A percentile compares a stretch with the other conserved stretches of the same genome.
Conservation (phyloP, 2,888 invertebrate genomes). For the Andricus curvator region DNA sequence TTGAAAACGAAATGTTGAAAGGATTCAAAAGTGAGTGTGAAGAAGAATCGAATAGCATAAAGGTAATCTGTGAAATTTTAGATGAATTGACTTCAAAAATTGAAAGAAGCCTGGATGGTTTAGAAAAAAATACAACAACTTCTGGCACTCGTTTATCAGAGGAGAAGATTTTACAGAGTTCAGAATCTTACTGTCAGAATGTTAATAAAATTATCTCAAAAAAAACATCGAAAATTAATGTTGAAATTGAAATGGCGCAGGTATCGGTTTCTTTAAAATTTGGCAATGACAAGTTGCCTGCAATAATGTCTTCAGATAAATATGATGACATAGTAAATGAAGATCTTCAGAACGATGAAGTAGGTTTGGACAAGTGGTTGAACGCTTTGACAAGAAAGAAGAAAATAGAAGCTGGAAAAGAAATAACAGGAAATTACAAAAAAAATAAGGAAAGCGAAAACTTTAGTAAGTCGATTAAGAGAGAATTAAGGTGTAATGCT, state of each 20-base stretch:
- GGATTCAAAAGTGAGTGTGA: conserved; percentile 57
- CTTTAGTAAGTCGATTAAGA: neutral
- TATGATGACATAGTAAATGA: conserved; percentile 40
- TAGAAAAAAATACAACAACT: conserved; percentile 4
- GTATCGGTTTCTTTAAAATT: too few species aligned
- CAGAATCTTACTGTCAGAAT: neutral
- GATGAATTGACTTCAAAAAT: conserved; percentile 46
- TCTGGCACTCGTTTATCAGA: too few species aligned
- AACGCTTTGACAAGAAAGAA: conserved; percentile 19
- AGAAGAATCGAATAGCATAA: conserved; percentile 49
- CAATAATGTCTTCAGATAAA: conserved; percentile 64
- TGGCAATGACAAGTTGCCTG: conserved; percentile 48
- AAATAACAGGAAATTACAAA: conserved; percentile 40
- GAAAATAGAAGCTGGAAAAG: conserved; percentile 18
- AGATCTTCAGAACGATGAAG: conserved; percentile 46
- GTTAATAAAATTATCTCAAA: neutral
- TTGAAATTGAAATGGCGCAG: neutral
- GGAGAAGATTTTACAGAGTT: too few species aligned
- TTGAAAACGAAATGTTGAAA: conserved; percentile 51
- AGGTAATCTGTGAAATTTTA: conserved; percentile 54
- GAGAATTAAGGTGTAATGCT: neutral
- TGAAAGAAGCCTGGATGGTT: conserved; percentile 45
- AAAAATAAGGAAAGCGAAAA: conserved; percentile 44
- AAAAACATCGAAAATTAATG: neutral
- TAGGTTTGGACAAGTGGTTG: conserved; percentile 44